Evolutionary conservation across 2,888 invertebrate genomes (phyloP), one percentile per base, ranked within the genome.

Genomic region (Shargacucullia verbasci): DNA sequence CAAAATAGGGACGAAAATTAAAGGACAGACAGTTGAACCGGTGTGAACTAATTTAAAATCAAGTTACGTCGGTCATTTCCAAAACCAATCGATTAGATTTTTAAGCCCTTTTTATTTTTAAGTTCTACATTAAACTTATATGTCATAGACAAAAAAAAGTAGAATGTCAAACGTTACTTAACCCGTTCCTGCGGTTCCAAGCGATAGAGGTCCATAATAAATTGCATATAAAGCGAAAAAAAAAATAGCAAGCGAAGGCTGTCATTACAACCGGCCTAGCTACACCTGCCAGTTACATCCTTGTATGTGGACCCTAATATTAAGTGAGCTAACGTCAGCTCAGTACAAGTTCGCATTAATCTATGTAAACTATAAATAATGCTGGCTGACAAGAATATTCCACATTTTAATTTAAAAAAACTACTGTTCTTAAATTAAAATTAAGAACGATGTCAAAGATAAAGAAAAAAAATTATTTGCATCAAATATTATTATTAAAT

Each of bases 281-380:
- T 73, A 47, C 77, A 75, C 77, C 74, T 73, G 74, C 67, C 34
- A 20, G 33, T 48, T 12, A 62, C 45, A 48, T 53, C 39, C 38
- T 39, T 53, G 29, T 55, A 41, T 29, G 45, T 56, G n/a, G 29
- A 65, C 47, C 65, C 62, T 72, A 59, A 48, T 58, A 72, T 68
- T 73, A 76, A 56, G n/a, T 34, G 9, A 38, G 46, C 35, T 65
- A 55, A 57, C 56, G 29, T 53, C 63, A 52, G 29, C 44, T 44
- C 7, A 13, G 50, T 33, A 50, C 40, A 41, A 47, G 37, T 61
- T 49, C 27, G 46, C 38, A 61, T 69, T 49, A 57, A 63, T 70
- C 38, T 62, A 71, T 13, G 25, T 46, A 44, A 55, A 53, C 48
- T 59, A 48, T 45, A 29, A 57, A 57, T 38, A 44, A 25, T 12